Evolutionary conservation across 2,797 vertebrate genomes (phyloP).

Genomic region (Cebuella pygmaea): DNA sequence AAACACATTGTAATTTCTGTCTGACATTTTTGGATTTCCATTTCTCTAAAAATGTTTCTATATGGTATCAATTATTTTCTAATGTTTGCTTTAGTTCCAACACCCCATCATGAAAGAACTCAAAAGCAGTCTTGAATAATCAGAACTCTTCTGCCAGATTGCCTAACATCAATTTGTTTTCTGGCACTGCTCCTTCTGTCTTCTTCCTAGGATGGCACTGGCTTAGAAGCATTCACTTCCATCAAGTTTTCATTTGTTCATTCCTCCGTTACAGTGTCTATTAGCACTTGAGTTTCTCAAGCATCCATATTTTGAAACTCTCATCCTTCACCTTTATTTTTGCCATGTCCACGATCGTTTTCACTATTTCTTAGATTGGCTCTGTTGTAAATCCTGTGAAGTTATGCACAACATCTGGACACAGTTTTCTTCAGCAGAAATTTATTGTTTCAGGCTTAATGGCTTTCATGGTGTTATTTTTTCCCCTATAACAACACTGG

Average conservation of each 20-base stretch:
- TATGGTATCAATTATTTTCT: not conserved
- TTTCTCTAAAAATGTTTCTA: not conserved
- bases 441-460: not conserved
- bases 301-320: not conserved
- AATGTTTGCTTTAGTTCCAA: not conserved
- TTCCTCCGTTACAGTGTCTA: not conserved
- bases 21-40: not conserved
- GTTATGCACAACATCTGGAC: not conserved
- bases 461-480: not conserved
- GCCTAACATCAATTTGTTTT: not conserved
- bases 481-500: not conserved
- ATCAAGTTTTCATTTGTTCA: not conserved
- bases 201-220: not conserved
- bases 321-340: not conserved
- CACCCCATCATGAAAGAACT: not conserved
- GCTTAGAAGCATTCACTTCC: not conserved
- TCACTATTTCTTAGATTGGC: not conserved
- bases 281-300: not conserved
- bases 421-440: not conserved
- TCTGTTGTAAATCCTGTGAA: not conserved
- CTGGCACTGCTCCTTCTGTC: not conserved
- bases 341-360: not conserved
- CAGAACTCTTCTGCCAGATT: not conserved
- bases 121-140: not conserved
- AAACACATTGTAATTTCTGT: not conserved